Base-by-base conservation (phyloP, 2,888 invertebrate species). In the Idaea aversata region DNA sequence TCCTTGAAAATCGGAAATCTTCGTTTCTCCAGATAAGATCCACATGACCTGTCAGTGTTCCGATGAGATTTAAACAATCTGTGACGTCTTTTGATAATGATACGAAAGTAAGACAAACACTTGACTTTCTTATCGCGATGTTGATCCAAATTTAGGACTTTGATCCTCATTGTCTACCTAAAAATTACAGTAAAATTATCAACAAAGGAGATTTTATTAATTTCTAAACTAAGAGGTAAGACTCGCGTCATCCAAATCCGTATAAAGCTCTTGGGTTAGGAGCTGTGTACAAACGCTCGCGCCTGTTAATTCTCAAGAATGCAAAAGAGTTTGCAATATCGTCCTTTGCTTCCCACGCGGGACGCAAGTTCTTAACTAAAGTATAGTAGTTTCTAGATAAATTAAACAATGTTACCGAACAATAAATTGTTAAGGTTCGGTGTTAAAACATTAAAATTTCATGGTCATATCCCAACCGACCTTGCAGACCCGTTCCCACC, bases 401-500 rank as follows among this genome's bases (percentile, higher is more conserved):
- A 47, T 6, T 6, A 47, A 25, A 47, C 47, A 47, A 47, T 10
- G 47, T 47, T 47, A 47, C 47, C 13, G 47, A 47, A 47, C 47
- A 47, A 47, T 47, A 47, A 47, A 47, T 47, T 47, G 47, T 47
- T 6, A 47, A 47, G 47, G 47, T 47, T 47, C 10, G 60, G 25
- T 60, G 25, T 60, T 25, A 60, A 34, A 34, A 60, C 25, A 60
- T 65, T 57, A 61, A 64, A 64, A 62, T 47, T 61, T 62, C 67
- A 69, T 59, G 65, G 63, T 15, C 67, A 34, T 15, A 61, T 67
- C 67, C 59, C 47, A 38, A 34, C 34, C n/a, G 65, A 62, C 65
- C 64, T 70, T 35, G 63, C 16, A 35, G 64, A 57, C 59, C 70
- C 47, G 47, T 66, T 70, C 72, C 69, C 70, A 70, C 74, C 73